phyloP scores from a whole-genome alignment of 2,113 vertebrate genomes.

The Leptobrachium leishanense region DNA sequence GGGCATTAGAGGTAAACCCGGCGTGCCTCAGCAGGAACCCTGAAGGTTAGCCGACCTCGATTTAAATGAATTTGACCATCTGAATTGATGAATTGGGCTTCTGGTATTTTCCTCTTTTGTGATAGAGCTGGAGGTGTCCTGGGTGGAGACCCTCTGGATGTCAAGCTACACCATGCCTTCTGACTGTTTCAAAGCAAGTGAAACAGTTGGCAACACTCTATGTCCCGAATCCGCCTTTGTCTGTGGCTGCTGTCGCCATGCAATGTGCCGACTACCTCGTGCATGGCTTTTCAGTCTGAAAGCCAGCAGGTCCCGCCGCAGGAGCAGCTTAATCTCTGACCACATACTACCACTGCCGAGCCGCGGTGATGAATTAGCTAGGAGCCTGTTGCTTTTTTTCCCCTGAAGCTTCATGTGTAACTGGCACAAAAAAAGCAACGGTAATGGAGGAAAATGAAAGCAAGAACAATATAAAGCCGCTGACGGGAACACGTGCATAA shows the following conservation, averaged over 20 bases:
- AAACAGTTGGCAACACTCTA: slow-evolving; percentile 31
- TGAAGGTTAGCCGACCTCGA: no score
- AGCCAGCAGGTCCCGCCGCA: slow-evolving; percentile 41
- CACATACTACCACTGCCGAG: slow-evolving; percentile 25
- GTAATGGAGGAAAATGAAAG: not conserved
- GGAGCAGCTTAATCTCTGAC: slow-evolving; percentile 36
- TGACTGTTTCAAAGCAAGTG: not conserved
- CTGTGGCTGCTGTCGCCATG: not conserved
- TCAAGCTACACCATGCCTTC: not conserved
- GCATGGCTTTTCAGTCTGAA: slow-evolving; percentile 28
- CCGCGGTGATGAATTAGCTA: slow-evolving; percentile 35
- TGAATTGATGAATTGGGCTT: not conserved
- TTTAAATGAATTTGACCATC: no score
- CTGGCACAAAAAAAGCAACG: slow-evolving; percentile 6
- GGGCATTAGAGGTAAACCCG: no score
- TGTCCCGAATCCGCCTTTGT: not conserved
- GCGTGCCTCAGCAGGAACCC: no score
- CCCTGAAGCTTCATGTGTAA: slow-evolving; percentile 27
- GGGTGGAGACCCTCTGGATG: not conserved
- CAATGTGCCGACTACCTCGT: not conserved
- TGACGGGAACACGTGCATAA: slow-evolving; percentile 4
- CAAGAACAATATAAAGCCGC: slow-evolving; percentile 12
- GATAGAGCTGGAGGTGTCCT: not conserved
- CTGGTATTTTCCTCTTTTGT: not conserved
- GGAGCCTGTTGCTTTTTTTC: slow-evolving; percentile 51